These are phyloP conservation scores for Oopsacas minuta DNA, from an alignment of 37 sponge, comb jelly and placozoan genomes.

Conservation along the genomic window DNA sequence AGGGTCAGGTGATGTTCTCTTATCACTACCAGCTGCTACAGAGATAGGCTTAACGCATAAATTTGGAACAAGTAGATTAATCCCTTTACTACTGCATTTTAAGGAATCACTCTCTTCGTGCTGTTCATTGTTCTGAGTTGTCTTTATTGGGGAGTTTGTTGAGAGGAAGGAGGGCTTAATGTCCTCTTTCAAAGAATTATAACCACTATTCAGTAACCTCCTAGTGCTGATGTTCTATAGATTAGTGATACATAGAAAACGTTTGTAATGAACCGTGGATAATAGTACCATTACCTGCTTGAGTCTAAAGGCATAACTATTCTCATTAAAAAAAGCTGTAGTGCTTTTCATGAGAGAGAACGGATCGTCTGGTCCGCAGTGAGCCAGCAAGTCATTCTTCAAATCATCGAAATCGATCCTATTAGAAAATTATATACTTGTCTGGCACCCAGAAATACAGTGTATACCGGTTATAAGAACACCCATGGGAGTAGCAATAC, in stretches of 20 bases:
- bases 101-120: neutral
- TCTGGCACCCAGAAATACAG: no score
- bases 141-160: neutral
- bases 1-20: neutral
- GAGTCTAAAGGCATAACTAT: slow-evolving; percentile 3
- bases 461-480: no score
- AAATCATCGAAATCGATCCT: slow-evolving; percentile 11
- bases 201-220: neutral
- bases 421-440: no score
- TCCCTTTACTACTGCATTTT: neutral
- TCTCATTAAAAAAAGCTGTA: neutral
- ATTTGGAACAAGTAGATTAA: neutral
- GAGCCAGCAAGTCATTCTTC: neutral
- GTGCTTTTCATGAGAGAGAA: slow-evolving; percentile 12
- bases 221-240: neutral
- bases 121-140: neutral
- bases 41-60: neutral
- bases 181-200: neutral
- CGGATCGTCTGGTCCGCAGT: slow-evolving; percentile 1
- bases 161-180: neutral
- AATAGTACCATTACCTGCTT: neutral
- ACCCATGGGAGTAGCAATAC: no score
- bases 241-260: no score
- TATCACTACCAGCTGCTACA: neutral
- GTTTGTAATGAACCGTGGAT: no score